These are phyloP conservation scores for Myrmophylax atrothorax DNA, from an alignment of 2,113 vertebrate species.

Conservation along the genomic window DNA sequence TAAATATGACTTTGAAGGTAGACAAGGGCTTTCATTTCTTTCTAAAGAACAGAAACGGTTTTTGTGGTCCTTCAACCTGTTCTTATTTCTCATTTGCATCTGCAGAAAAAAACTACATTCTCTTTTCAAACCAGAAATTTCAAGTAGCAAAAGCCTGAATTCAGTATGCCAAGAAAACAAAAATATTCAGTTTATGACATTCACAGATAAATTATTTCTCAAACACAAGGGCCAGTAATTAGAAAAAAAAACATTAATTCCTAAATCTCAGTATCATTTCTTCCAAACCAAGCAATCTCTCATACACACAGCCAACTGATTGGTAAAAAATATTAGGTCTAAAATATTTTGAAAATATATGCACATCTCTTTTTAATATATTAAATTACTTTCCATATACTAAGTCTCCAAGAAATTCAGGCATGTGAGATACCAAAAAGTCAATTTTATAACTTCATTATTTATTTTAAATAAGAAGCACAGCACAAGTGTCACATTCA, in stretches of 20 bases:
- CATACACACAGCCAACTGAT: neutral
- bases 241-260: neutral
- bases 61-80: neutral
- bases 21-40: neutral
- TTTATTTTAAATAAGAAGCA: slow-evolving; percentile 20
- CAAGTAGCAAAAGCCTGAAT: neutral
- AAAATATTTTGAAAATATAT: neutral
- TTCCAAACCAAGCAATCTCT: neutral
- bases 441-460: neutral
- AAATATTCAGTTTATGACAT: neutral
- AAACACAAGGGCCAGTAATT: neutral
- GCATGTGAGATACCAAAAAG: neutral
- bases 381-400: neutral
- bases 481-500: neutral
- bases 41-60: neutral
- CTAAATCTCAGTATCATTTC: neutral
- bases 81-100: slow-evolving; percentile 1
- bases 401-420: neutral
- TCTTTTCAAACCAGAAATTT: neutral
- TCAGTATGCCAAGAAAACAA: neutral
- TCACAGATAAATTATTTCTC: neutral
- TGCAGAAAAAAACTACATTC: neutral
- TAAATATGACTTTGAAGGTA: neutral
- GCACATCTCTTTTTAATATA: neutral
- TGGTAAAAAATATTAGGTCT: neutral